Conservation (phyloP, 2,113 vertebrate genomes). For the Lipophrys pholis region DNA sequence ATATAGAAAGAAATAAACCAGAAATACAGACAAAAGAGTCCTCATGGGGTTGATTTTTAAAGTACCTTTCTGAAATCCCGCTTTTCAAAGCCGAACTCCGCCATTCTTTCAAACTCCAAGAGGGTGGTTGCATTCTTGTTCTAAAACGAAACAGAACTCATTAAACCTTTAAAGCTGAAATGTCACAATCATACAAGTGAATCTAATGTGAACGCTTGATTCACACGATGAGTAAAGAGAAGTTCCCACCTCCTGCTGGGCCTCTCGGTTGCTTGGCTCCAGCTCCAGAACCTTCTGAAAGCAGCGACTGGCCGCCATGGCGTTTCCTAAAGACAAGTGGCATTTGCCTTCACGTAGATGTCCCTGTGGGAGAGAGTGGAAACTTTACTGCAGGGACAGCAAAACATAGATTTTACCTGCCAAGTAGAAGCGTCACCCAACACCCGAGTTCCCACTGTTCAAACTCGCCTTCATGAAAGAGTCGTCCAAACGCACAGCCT, state of each 20-base stretch:
- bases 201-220: too few relatives aligned
- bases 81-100: conserved; percentile 92
- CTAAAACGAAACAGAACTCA: conserved; percentile 73
- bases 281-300: conserved; percentile 93
- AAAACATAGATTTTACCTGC: too few relatives aligned
- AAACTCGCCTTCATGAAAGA: conserved; percentile 89
- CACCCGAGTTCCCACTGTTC: neutral
- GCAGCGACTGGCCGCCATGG: conserved; percentile 94
- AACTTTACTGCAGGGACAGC: too few relatives aligned
- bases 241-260: conserved; percentile 88
- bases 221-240: neutral
- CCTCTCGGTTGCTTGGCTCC: conserved; percentile 89
- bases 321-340: conserved; percentile 93
- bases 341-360: conserved; percentile 96
- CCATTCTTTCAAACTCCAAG: conserved; percentile 92
- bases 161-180: too few relatives aligned
- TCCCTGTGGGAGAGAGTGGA: conserved; percentile 80
- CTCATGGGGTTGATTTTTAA: too few relatives aligned
- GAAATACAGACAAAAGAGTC: too few relatives aligned
- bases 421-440: too few relatives aligned
- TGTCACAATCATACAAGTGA: too few relatives aligned
- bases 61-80: conserved; percentile 95
- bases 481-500: conserved; percentile 94
- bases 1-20: too few relatives aligned
- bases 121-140: conserved; percentile 89